A percentile compares a stretch with the other conserved stretches of the same genome.
These are phyloP conservation scores for Oncorhynchus gorbuscha DNA, from an alignment of 2,113 vertebrate genomes.

Conservation along the genomic window DNA sequence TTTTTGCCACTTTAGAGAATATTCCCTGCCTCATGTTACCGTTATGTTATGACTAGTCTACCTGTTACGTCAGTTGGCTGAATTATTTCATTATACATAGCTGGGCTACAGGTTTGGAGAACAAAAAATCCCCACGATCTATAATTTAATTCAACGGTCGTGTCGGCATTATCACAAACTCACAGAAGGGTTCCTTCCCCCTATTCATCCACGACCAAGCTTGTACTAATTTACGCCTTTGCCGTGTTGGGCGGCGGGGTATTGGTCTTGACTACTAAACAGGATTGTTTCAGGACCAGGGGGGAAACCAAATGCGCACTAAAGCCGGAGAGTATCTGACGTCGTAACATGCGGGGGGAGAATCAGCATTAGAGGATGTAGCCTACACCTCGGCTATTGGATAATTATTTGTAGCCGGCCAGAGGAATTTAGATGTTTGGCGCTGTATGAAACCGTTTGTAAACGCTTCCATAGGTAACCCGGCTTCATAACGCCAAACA, in stretches of 20 bases:
- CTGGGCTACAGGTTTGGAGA: not conserved
- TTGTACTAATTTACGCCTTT: slow-evolving; percentile 77
- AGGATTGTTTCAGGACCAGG: slow-evolving; percentile 71
- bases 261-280: slow-evolving; percentile 78
- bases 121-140: not conserved
- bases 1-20: no score
- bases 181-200: slow-evolving; percentile 36
- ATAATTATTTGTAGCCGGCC: slow-evolving; percentile 52
- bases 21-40: no score
- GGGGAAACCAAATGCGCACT: slow-evolving; percentile 47
- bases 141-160: not conserved
- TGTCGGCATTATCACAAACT: slow-evolving; percentile 35
- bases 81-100: no score
- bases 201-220: slow-evolving; percentile 68
- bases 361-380: slow-evolving; percentile 18
- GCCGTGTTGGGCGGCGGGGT: slow-evolving; percentile 62
- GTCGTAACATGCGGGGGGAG: slow-evolving; percentile 57
- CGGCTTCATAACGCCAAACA: no score
- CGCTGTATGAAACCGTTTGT: slow-evolving; percentile 19
- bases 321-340: slow-evolving; percentile 44
- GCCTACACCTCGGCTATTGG: slow-evolving; percentile 26
- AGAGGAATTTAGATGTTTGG: slow-evolving; percentile 40
- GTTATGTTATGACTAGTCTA: no score
- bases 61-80: no score
- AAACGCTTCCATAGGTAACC: no score